These are phyloP conservation scores for Phoebastria nigripes DNA, from an alignment of 2,797 vertebrate species.

Conservation along the genomic window DNA sequence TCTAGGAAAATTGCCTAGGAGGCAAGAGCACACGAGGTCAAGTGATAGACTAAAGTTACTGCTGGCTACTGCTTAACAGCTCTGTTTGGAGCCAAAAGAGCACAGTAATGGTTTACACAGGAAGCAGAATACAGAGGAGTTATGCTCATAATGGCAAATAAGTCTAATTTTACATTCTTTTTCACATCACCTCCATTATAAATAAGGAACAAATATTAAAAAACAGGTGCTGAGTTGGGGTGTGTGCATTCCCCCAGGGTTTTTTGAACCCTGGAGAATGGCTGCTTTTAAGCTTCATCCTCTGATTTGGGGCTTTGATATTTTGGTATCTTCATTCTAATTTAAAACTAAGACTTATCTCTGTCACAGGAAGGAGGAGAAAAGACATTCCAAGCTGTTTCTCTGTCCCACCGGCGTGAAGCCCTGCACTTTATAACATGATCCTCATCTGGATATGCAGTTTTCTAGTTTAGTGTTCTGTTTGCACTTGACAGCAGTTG, in stretches of 20 bases:
- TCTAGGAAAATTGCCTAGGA: not conserved
- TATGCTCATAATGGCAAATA: not conserved
- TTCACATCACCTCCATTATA: not conserved
- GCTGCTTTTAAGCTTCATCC: not conserved
- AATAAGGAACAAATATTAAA: not conserved
- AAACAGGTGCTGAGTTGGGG: not conserved
- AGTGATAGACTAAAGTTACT: not conserved
- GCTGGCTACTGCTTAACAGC: not conserved
- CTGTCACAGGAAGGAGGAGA: not conserved
- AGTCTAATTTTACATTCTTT: accelerated
- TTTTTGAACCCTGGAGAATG: not conserved
- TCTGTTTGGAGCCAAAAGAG: not conserved
- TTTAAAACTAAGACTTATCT: not conserved
- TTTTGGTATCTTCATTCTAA: not conserved
- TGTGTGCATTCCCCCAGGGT: not conserved
- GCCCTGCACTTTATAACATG: not conserved
- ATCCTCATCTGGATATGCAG: not conserved
- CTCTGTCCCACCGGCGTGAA: not conserved
- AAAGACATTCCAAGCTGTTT: not conserved
- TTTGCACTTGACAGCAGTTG: not conserved
- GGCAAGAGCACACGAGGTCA: not conserved
- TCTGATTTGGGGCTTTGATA: not conserved
- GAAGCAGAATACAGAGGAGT: accelerated
- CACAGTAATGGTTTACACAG: not conserved
- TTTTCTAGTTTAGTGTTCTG: not conserved